These are phyloP conservation scores for Eumeta japonica DNA, from an alignment of 1,140 invertebrate genomes.

Conservation along the genomic window DNA sequence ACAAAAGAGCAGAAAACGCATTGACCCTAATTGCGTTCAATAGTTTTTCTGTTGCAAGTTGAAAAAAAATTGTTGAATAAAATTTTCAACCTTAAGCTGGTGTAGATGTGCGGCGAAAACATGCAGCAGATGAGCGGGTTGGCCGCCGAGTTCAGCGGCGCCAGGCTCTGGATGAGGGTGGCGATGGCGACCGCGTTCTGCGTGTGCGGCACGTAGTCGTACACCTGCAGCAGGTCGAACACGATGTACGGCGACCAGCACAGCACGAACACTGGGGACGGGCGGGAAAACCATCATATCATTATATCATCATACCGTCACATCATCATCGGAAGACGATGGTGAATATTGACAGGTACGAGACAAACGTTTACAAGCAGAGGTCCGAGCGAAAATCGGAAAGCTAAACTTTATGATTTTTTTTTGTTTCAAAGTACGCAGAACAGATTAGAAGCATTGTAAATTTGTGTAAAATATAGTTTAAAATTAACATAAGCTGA, in stretches of 20 bases:
- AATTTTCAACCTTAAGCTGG: slow-evolving; percentile 41
- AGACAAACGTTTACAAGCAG: no score
- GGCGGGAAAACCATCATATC: no score
- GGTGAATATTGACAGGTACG: no score
- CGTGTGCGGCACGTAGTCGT: slow-evolving; percentile 75
- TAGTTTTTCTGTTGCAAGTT: no score
- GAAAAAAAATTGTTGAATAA: no score
- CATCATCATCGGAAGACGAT: no score
- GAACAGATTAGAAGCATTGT: background rate
- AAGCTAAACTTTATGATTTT: background rate
- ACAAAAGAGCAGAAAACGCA: no score
- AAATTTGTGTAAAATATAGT: no score
- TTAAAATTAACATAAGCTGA: no score
- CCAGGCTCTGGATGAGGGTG: slow-evolving; percentile 90
- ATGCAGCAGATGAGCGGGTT: slow-evolving; percentile 95
- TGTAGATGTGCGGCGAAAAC: slow-evolving; percentile 62
- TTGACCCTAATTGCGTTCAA: no score
- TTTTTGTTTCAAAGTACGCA: background rate
- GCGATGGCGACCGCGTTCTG: slow-evolving; percentile 81
- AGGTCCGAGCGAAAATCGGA: no score
- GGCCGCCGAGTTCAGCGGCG: slow-evolving; percentile 89
- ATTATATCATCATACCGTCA: no score
- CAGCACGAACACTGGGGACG: slow-evolving; percentile 91
- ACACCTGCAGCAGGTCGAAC: slow-evolving; percentile 90
- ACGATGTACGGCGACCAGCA: slow-evolving; percentile 96